phyloP scores from a whole-genome alignment of 2,797 vertebrate species.

The Anguilla anguilla region DNA sequence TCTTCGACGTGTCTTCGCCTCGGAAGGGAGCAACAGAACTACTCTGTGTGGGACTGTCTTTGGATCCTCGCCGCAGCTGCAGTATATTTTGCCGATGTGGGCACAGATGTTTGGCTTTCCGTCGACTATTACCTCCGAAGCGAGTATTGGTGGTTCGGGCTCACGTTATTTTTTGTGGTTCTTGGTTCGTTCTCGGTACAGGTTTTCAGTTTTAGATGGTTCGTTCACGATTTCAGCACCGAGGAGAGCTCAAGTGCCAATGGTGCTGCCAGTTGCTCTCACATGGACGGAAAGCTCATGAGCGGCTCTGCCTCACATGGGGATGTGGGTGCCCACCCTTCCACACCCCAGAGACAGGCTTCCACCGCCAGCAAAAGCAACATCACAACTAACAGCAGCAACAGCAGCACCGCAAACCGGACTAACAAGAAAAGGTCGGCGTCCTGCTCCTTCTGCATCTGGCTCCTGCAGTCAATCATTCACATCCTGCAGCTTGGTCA shows the following conservation, averaged over 20 bases:
- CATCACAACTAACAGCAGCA: constrained; percentile 67
- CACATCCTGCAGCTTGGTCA: constrained; percentile 96
- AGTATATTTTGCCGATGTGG: constrained; percentile 92
- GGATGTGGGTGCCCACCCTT: constrained; percentile 82
- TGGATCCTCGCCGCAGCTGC: constrained; percentile 90
- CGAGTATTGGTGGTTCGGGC: constrained; percentile 96
- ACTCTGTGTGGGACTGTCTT: constrained; percentile 89
- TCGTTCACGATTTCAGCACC: constrained; percentile 90
- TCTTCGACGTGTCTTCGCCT: constrained; percentile 83
- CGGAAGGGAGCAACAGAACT: constrained; percentile 77
- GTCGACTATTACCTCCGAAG: constrained; percentile 91
- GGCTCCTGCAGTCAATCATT: constrained; percentile 87
- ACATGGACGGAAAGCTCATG: constrained; percentile 81
- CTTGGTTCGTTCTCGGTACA: constrained; percentile 95
- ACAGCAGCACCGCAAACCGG: constrained; percentile 53
- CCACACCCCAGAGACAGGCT: constrained; percentile 86
- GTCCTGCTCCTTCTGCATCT: constrained; percentile 87
- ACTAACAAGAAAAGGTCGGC: constrained; percentile 69
- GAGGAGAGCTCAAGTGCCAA: constrained; percentile 72
- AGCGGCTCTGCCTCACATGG: constrained; percentile 79
- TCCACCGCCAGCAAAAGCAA: constrained; percentile 87
- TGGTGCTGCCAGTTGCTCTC: constrained; percentile 61
- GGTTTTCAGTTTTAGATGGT: constrained; percentile 97
- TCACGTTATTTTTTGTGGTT: constrained; percentile 94
- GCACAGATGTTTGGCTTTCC: constrained; percentile 94